phyloP scores from a whole-genome alignment of 2,888 invertebrate genomes.

The Tricholauxania praeusta region DNA sequence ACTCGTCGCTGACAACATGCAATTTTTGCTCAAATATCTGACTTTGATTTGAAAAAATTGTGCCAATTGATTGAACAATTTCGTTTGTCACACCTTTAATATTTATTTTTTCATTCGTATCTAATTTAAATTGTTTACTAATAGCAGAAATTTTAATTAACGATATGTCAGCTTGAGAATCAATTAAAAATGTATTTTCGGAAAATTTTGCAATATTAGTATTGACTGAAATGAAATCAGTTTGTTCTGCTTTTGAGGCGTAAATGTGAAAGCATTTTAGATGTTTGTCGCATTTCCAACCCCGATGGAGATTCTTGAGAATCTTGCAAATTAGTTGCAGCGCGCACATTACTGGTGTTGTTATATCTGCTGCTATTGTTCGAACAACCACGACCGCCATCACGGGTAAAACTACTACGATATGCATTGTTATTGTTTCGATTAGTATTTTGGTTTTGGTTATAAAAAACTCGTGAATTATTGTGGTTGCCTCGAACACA shows the following conservation, averaged over 20 bases:
- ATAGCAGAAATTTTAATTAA: neutral
- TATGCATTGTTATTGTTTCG: too few relatives aligned
- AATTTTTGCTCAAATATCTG: too few relatives aligned
- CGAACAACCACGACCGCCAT: too few relatives aligned
- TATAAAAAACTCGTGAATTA: too few relatives aligned
- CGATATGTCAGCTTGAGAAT: neutral
- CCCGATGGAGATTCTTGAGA: slow-evolving; percentile 3
- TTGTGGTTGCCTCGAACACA: too few relatives aligned
- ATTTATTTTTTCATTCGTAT: neutral
- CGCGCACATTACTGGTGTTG: neutral
- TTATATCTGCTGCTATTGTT: too few relatives aligned
- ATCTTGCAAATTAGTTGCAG: neutral
- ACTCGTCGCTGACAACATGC: too few relatives aligned
- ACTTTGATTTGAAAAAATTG: too few relatives aligned
- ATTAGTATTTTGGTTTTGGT: too few relatives aligned
- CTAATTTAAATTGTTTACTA: neutral
- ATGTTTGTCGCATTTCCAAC: neutral
- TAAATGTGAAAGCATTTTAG: neutral
- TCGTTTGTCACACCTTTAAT: slow-evolving; percentile 1
- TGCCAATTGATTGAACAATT: neutral
- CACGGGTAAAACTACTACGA: too few relatives aligned
- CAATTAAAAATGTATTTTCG: neutral
- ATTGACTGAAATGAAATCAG: slow-evolving; percentile 7
- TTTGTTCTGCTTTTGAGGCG: neutral
- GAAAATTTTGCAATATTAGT: neutral